Evolutionary conservation across 2,797 vertebrate species (phyloP).

Genomic region (Rhynchotus rufescens): DNA sequence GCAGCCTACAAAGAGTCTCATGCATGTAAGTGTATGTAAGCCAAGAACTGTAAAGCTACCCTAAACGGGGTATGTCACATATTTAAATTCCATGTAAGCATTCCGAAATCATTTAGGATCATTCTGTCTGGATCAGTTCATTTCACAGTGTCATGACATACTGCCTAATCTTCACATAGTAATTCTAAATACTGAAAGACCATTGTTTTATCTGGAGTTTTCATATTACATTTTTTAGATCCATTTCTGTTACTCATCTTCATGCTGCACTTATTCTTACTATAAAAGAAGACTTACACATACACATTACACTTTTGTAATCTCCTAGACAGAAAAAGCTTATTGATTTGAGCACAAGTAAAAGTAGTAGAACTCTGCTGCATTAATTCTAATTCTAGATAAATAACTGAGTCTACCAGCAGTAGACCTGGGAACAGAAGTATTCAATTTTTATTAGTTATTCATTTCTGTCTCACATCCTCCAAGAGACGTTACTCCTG

Average conservation of each 20-base stretch:
- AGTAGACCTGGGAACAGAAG: background rate
- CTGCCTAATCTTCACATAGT: background rate
- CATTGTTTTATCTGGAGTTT: background rate
- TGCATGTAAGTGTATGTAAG: rapidly evolving
- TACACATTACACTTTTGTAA: background rate
- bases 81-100: background rate
- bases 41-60: background rate
- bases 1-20: background rate
- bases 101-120: background rate
- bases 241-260: background rate
- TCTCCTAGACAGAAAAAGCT: background rate
- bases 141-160: background rate
- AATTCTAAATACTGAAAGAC: background rate
- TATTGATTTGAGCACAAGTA: background rate
- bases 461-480: background rate
- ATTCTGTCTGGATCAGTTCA: background rate
- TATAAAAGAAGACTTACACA: background rate
- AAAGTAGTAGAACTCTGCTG: background rate
- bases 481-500: background rate
- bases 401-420: background rate
- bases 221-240: background rate
- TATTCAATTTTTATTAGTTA: background rate
- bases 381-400: background rate
- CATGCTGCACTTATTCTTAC: background rate
- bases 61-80: background rate